Evolutionary conservation across 2,888 invertebrate genomes (phyloP), one percentile per base, ranked within the genome.

Genomic region (Taenaris catops): DNA sequence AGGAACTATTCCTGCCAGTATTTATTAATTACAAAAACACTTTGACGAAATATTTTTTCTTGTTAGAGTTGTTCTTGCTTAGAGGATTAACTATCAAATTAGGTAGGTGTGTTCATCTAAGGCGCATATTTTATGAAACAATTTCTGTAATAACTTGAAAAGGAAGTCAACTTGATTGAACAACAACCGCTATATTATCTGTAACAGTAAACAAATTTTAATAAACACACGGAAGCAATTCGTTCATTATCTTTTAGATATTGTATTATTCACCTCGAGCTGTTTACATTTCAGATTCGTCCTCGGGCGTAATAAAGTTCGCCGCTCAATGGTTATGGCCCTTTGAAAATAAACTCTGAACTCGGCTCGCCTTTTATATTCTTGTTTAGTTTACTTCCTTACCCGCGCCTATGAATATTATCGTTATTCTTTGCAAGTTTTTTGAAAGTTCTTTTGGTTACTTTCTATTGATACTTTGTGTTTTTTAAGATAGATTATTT

Each of bases 321-420:
- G 63, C 63, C 62, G 69, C 60, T 48, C 69, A 53, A 76, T 79
- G 67, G 81, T 79, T 75, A 76, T 72, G 64, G 65, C 64, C 68
- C 69, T 72, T 70, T 73, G 64, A 74, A 75, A 74, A 76, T 75
- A 76, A 76, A 79, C 74, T 75, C 59, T 53, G 62, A 56, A 62
- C 65, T 63, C 62, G 57, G 66, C 69, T 67, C 64, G 62, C 64
- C 51, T 62, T 67, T n/a, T 65, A 63, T 74, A 70, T 78, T 76
- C 75, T 74, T 78, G 66, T 75, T 76, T 70, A 67, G 68, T 69
- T 66, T 61, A 58, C 60, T 69, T 70, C 63, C 51, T 53, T 63
- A 49, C 46, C 52, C 44, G 56, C 60, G 67, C 69, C 73, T 76
- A 72, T 72, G 69, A 59, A 67, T 71, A 66, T 65, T 61, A 55